Evolutionary conservation across 2,113 vertebrate species (phyloP), one percentile per base, ranked within the genome.

Genomic region (Poeciliopsis turrubarensis): DNA sequence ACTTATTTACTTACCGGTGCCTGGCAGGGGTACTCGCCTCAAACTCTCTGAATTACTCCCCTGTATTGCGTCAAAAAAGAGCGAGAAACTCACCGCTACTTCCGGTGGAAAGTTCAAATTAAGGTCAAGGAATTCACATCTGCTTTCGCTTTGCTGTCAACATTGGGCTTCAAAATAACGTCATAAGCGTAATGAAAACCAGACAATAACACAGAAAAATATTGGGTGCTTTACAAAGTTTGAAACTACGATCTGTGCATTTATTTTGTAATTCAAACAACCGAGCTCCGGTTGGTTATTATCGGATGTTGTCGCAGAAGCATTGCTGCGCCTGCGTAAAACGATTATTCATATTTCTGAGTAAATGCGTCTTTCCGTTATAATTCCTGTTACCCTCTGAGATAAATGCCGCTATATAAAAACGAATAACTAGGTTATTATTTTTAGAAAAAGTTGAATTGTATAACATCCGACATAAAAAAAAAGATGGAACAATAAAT

Each of bases 271-370:
- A 1, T 0, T 3, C 2, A 0, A 22, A 2, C 8, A 17, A 65
- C 27, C 0, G 0, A 2, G 0, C 68, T 89, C 82, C 80, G 80
- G 66, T 79, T 65, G 7, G 3, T 72, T 2, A 65, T 27, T 75
- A 60, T 41, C 39, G 1, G 0, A 66, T 0, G 13, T 82, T 80
- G 62, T 65, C 6, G 13, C 25, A 11, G 9, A 34, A 8, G 32
- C 2, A 32, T 67, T 41, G 39, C 1, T 85, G 89, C 90, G 90
- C 92, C 27, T 92, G 90, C 89, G 91, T 83, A n/a, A 32, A 41
- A 75, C 9, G 29, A 65, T 82, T 78, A 84, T 51, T 80, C 68
- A 87, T 71, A 37, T 85, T 78, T 84, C 32, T 54, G 44, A 73
- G 19, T 31, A 60, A 67, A 19, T 30, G 51, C 31, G 51, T 66